Percentiles rank a stretch among this genome's conserved stretches.
Evolutionary conservation across 2,888 invertebrate genomes (phyloP).

Genomic region (Salpingus planirostris): DNA sequence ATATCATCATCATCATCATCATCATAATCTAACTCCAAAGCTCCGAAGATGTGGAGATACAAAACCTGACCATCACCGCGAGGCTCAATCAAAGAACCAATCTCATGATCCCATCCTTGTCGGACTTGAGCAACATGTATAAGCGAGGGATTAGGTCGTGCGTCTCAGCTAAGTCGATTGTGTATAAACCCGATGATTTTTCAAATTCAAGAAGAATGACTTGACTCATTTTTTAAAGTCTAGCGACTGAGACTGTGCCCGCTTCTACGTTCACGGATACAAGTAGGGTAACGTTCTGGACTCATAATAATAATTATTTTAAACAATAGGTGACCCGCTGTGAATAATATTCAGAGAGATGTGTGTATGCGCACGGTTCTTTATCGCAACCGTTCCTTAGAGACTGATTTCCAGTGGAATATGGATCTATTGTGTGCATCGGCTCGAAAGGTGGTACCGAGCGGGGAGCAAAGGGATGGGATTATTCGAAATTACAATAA

Average conservation of each 20-base stretch:
- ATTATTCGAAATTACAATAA: conserved; percentile 28
- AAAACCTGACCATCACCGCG: no score
- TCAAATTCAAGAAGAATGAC: conserved; percentile 43
- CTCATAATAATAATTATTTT: conserved; percentile 41
- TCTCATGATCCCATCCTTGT: no score
- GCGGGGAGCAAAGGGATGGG: no score
- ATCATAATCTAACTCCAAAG: no score
- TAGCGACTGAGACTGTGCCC: conserved; percentile 30
- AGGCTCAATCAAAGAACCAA: no score
- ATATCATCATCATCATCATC: no score
- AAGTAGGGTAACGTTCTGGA: conserved; percentile 31
- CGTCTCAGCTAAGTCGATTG: no score
- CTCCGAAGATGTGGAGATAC: no score
- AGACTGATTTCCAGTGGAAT: conserved; percentile 27
- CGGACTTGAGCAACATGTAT: no score
- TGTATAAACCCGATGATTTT: conserved; percentile 39
- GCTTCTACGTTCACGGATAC: no score
- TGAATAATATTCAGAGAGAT: conserved; percentile 31
- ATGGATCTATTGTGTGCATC: conserved; percentile 22
- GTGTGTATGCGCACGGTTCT: conserved; percentile 20
- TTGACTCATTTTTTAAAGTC: conserved; percentile 39
- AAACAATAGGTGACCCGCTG: conserved; percentile 41
- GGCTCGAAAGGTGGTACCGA: conserved; percentile 12
- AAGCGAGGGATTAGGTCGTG: no score
- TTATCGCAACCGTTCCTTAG: conserved; percentile 13